Percentiles rank a stretch among this genome's conserved stretches.
phyloP scores from a whole-genome alignment of 2,113 vertebrate species.

The Illadopsis cleaveri region DNA sequence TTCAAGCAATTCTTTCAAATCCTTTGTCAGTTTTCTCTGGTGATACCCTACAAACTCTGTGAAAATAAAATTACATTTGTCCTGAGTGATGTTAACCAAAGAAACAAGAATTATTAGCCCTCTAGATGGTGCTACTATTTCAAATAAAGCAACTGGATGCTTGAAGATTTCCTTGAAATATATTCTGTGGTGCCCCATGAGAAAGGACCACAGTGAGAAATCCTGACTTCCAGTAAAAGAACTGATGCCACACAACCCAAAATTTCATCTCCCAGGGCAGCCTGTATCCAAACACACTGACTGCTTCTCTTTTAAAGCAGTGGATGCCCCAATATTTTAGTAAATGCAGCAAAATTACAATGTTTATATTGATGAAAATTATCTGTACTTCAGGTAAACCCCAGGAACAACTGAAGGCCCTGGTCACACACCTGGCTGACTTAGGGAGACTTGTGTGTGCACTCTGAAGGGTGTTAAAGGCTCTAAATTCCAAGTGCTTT shows the following conservation, averaged over 20 bases:
- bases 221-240: neutral
- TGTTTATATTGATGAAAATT: neutral
- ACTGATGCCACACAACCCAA: neutral
- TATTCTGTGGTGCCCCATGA: neutral
- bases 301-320: neutral
- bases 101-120: constrained; percentile 8
- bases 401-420: neutral
- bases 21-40: neutral
- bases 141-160: constrained; percentile 4
- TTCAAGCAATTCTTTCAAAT: neutral
- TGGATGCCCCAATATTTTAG: neutral
- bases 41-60: neutral
- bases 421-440: neutral
- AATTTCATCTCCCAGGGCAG: neutral
- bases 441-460: neutral
- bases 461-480: neutral
- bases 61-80: neutral
- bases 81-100: neutral
- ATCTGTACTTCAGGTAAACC: neutral
- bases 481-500: neutral
- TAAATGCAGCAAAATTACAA: neutral
- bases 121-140: constrained; percentile 64
- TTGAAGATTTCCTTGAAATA: neutral
- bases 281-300: neutral
- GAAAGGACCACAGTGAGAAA: neutral